Base-by-base conservation (phyloP, 1,140 invertebrate species). In the Bombyx mori region DNA sequence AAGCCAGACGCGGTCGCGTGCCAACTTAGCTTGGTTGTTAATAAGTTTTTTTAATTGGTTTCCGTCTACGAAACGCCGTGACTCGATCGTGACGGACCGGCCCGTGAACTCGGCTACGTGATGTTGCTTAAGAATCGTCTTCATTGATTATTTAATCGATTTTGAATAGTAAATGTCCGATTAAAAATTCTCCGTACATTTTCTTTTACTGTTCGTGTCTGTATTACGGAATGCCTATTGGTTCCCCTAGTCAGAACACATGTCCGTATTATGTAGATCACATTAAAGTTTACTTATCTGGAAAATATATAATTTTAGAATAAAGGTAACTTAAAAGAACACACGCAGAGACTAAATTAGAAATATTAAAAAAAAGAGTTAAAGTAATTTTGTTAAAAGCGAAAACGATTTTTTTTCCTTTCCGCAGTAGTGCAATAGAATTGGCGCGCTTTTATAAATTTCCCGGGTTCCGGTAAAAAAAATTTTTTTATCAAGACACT, bases 1-100 rank as follows among this genome's bases (percentile, higher is more conserved):
- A 35, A 35, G 26, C 26, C 26, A 35, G 54, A 52, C 58, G 62
- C 59, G 59, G 77, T 75, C 80, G 78, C 78, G 78, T 83, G 80
- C 78, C 77, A 10, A 56, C 44, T 50, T 57, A n/a, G 60, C 60
- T 69, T 69, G 66, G 58, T 62, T 71, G 26, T 35, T 35, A 35
- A 35, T 35, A 35, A 35, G 26, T 73, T 67, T 67, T 60, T 54
- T 18, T 49, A 12, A 10, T n/a, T 12, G 22, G 48, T n/a, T 22
- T 10, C n/a, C 48, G 48, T 12, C 8, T 12, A 49, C 48, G n/a
- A 22, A 35, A 35, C 26, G 26, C 26, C 26, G 26, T 35, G 26
- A 35, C 26, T 35, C 2, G 4, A 35, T 35, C 26, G 26, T 35
- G 26, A 35, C 26, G 46, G 22, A 56, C 26, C 45, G 7, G 22